Evolutionary conservation across 2,888 invertebrate species (phyloP).

Genomic region (Eupelmus urozonus): DNA sequence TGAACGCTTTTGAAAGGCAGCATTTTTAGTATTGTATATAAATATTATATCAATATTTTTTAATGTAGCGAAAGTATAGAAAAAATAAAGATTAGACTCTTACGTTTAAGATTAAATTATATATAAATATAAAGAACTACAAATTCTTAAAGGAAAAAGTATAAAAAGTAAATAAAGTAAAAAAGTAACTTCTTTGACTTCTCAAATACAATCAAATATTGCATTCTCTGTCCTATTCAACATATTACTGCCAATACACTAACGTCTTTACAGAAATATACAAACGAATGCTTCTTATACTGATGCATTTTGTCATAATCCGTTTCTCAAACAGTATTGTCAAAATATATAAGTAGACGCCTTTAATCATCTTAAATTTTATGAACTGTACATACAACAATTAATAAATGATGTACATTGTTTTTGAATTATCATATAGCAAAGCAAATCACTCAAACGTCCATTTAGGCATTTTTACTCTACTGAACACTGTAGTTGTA

Average conservation of each 20-base stretch:
- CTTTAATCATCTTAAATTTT: conserved; percentile 53
- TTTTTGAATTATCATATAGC: conserved; percentile 29
- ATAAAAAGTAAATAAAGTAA: conserved; percentile 39
- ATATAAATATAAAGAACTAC: conserved; percentile 14
- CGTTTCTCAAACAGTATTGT: conserved; percentile 69
- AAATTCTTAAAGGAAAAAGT: conserved; percentile 8
- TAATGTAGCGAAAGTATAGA: too few relatives aligned
- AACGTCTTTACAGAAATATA: conserved; percentile 57
- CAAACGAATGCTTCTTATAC: conserved; percentile 48
- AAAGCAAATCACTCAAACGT: conserved; percentile 44
- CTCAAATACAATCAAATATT: conserved; percentile 45
- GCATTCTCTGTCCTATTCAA: conserved; percentile 25
- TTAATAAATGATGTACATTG: conserved; percentile 68
- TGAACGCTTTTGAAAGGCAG: background rate
- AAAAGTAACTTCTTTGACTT: conserved; percentile 56
- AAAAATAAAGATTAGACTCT: conserved; percentile 1
- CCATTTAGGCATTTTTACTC: conserved; percentile 24
- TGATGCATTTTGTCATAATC: conserved; percentile 42
- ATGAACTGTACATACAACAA: conserved; percentile 65
- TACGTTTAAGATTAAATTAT: conserved; percentile 1
- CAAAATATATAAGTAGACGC: conserved; percentile 73
- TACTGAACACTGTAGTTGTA: conserved; percentile 24
- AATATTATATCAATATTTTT: too few relatives aligned
- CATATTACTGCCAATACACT: conserved; percentile 35
- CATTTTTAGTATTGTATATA: background rate